Base-by-base conservation (phyloP, 2,888 invertebrate species). In the Drosophila falleni region DNA sequence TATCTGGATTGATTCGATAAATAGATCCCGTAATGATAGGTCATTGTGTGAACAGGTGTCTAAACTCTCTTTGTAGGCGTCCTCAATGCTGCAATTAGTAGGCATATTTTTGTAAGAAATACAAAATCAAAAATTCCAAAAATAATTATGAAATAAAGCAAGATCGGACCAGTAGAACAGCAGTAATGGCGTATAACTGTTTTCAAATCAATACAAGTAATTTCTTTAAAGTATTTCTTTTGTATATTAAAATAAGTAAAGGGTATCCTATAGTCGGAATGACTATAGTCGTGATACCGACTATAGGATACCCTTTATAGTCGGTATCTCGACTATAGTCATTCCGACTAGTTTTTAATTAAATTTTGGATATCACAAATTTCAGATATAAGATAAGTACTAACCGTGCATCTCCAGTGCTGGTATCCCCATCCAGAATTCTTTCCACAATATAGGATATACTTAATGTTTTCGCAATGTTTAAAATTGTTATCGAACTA, bases 321-420 rank as follows among this genome's bases (percentile, higher is more conserved):
- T 19, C 19, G 19, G 19, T 19, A 19, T 19, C 19, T 19, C 19
- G 19, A 19, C 19, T 19, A 19, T 19, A 19, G 19, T 2, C 19
- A 19, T 19, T 19, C 19, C 19, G 19, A 19, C 19, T 19, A 19
- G 19, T 19, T 19, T 19, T 19, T 1, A 19, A 19, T 19, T 19
- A 19, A 2, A 19, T 19, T 1, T 19, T 19, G 19, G 19, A 19
- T 19, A 19, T 19, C 19, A 19, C 1, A 23, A 23, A 4, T 23
- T 3, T 23, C 23, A 8, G 16, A 16, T 4, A 42, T 42, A 42
- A 2, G 10, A n/a, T 2, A 31, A 8, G 4, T 19, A 53, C 51
- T 53, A 29, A 87, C 84, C 91, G 85, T n/a, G 82, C 76, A 68
- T 92, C 91, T 31, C 92, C 91, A 9, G 74, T 80, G 11, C 74